Base-by-base conservation (phyloP, 2,888 invertebrate species). In the Adelognathus sp. region DNA sequence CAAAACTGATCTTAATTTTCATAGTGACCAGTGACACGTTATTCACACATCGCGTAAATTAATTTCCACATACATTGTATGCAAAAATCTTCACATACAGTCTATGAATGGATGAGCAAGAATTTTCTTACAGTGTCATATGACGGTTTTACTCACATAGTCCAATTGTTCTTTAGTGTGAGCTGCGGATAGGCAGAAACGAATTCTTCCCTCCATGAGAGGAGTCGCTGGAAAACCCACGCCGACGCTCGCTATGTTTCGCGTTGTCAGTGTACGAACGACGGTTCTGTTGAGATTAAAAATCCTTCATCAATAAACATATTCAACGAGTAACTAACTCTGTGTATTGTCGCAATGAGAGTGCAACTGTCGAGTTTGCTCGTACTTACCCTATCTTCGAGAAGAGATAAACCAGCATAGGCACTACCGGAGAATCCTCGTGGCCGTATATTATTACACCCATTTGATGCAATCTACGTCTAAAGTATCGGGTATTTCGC, bases 171-270 rank as follows among this genome's bases (percentile, higher is more conserved):
- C 97, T 92, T 98, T 97, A 69, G 98, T 96, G 92, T 99, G 99
- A 24, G 98, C 96, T 69, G 99, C 98, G 61, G 98, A 99, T 79
- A 99, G 92, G 90, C 99, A 99, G 92, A 99, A 97, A 86, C 98
- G 93, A 86, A 97, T 97, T 88, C 99, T 94, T 33, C 97, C 97
- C 92, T 96, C 96, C 93, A 96, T 96, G 83, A 99, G 94, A 54
- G 98, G 97, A 63, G 99, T 99, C 74, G 99, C 99, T 71, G 99
- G 99, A 92, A 98, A 99, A 82, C 99, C 99, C 70, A 99, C 99
- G 76, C 99, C 98, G 6, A 99, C 99, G 14, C 96, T 95, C 70
- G 98, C 99, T 80, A 99, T 94, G 83, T 97, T 96, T 82, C 95
- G 93, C 86, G 94, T 94, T 67, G 96, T 94, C 84, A 98, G 94